phyloP scores from a whole-genome alignment of 2,797 vertebrate genomes.

The Tapirus indicus region DNA sequence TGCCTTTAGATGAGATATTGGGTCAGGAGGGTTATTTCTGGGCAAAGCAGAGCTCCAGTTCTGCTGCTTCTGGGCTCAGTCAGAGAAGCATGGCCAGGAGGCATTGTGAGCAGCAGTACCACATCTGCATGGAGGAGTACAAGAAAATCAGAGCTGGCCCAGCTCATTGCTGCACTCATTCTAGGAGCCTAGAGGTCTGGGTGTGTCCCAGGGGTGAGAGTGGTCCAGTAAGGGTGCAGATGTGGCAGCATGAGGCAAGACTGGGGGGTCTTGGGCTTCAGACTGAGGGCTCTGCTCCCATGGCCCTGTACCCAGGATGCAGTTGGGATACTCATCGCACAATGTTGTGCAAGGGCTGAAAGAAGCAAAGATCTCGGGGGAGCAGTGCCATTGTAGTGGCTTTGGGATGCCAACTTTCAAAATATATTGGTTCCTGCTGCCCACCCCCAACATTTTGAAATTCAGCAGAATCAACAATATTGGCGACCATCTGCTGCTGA shows the following conservation, averaged over 20 bases:
- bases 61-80: not conserved
- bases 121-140: fast-evolving
- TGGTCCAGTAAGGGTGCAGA: fast-evolving
- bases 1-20: not conserved
- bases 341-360: fast-evolving
- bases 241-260: fast-evolving
- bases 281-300: fast-evolving
- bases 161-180: not conserved
- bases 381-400: fast-evolving
- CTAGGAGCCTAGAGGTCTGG: no score
- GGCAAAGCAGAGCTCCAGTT: not conserved
- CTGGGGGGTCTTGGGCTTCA: fast-evolving
- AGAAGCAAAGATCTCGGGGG: not conserved
- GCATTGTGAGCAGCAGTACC: no score
- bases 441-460: slow-evolving; percentile 9
- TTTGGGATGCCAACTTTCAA: not conserved
- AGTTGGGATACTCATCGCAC: not conserved
- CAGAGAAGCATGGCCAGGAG: fast-evolving
- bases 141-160: not conserved
- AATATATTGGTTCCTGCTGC: not conserved
- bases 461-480: slow-evolving; percentile 24
- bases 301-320: not conserved
- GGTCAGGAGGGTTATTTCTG: not conserved
- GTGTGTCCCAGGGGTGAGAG: fast-evolving
- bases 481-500: slow-evolving; percentile 16